A percentile compares a stretch with the other conserved stretches of the same genome.
phyloP scores from a whole-genome alignment of 2,888 invertebrate genomes.

The Ophion ellenae region DNA sequence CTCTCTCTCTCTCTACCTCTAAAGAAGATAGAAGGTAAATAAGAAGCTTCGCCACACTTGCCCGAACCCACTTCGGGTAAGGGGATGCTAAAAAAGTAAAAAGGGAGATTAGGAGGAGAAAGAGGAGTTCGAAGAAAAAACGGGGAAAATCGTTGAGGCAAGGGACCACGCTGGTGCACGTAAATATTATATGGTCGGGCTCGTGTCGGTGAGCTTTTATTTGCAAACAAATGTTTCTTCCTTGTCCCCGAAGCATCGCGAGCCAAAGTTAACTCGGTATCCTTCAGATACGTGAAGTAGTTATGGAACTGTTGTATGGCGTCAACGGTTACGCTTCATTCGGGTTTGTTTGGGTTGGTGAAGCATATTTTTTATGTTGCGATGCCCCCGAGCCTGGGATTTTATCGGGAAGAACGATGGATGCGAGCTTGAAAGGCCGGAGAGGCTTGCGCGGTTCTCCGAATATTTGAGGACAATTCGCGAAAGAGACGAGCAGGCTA shows the following conservation, averaged over 20 bases:
- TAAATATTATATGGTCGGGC: background rate
- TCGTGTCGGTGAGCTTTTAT: background rate
- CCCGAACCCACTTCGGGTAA: slow-evolving; percentile 15
- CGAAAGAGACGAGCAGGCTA: background rate
- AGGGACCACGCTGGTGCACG: background rate
- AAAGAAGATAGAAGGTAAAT: slow-evolving; percentile 16
- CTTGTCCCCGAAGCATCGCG: background rate
- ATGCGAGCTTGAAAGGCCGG: too few relatives aligned
- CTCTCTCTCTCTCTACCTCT: background rate
- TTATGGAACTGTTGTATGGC: background rate
- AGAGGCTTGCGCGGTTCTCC: too few relatives aligned
- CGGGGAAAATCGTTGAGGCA: background rate
- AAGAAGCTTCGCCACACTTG: slow-evolving; percentile 44
- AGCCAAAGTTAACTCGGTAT: background rate
- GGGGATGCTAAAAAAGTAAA: background rate
- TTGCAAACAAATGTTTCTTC: background rate
- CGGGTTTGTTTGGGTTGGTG: too few relatives aligned
- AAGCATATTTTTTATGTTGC: too few relatives aligned
- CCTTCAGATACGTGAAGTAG: background rate
- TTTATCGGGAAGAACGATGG: too few relatives aligned
- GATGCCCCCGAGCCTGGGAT: too few relatives aligned
- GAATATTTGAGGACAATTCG: background rate
- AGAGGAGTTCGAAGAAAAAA: background rate
- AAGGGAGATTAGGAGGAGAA: slow-evolving; percentile 2
- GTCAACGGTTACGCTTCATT: too few relatives aligned